These are phyloP conservation scores for Staurois parvus DNA, from an alignment of 2,797 vertebrate species.

Conservation along the genomic window DNA sequence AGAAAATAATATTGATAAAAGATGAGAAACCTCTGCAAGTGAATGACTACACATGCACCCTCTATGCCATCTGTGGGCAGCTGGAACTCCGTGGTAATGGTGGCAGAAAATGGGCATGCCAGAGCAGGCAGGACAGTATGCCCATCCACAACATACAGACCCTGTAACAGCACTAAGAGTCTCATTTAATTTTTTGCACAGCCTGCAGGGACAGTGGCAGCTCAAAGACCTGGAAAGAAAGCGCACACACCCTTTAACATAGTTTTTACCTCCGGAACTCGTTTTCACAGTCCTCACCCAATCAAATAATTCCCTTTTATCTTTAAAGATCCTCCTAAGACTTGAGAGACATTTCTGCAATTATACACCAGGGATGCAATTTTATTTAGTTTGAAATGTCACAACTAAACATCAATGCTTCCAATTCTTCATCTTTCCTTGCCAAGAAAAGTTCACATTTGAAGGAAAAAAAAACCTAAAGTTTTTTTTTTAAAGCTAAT, in stretches of 20 bases:
- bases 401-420: conserved; percentile 16
- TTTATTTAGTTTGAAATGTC: conserved; percentile 39
- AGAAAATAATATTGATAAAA: no score
- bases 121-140: no score
- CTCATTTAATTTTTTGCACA: not conserved
- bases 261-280: no score
- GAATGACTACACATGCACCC: no score
- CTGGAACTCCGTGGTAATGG: no score
- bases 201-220: not conserved
- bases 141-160: no score
- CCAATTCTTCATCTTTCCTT: not conserved
- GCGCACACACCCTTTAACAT: no score
- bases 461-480: not conserved
- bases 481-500: conserved; percentile 26
- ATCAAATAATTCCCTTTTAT: not conserved
- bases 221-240: not conserved
- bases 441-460: not conserved
- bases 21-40: no score
- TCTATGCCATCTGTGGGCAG: no score
- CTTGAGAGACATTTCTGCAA: conserved; percentile 5
- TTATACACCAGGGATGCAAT: conserved; percentile 9
- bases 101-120: no score
- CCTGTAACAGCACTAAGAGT: no score
- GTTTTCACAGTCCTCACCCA: no score
- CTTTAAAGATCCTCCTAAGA: not conserved